Percentiles rank a stretch among this genome's conserved stretches.
These are phyloP conservation scores for Neosilurus hyrtlii DNA, from an alignment of 2,797 vertebrate genomes.

Conservation along the genomic window DNA sequence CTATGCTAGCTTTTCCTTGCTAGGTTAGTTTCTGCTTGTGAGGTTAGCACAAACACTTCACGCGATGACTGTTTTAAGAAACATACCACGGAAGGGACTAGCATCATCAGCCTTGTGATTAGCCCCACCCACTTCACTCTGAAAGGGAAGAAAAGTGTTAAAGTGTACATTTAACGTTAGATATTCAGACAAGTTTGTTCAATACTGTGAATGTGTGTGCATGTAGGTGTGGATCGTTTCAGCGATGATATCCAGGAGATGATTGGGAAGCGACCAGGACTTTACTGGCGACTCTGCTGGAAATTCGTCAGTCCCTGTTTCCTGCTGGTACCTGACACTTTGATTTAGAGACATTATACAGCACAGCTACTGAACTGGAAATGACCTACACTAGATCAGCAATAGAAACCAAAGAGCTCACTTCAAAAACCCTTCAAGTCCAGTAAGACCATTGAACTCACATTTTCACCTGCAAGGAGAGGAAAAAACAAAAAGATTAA, in stretches of 20 bases:
- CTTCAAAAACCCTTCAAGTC: background rate
- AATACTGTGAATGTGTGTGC: background rate
- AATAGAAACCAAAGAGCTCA: background rate
- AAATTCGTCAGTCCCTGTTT: conserved; percentile 92
- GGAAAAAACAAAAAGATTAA: background rate
- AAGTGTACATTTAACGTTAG: no score
- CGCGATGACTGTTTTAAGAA: background rate
- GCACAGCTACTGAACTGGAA: background rate
- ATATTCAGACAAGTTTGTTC: no score
- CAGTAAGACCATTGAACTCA: background rate
- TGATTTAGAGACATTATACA: background rate
- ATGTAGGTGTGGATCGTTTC: conserved; percentile 84
- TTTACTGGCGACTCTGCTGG: conserved; percentile 90
- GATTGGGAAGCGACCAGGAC: conserved; percentile 84
- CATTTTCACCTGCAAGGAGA: background rate
- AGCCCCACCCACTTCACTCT: background rate
- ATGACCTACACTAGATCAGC: background rate
- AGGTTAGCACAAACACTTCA: background rate
- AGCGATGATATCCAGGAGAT: conserved; percentile 89
- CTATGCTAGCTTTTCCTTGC: background rate
- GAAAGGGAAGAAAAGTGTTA: background rate
- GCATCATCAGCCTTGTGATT: background rate
- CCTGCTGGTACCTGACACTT: conserved; percentile 76
- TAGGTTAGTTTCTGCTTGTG: background rate
- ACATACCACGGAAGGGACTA: background rate